These are phyloP conservation scores for Hirundichthys speculiger DNA, from an alignment of 2,113 vertebrate genomes.

Conservation along the genomic window DNA sequence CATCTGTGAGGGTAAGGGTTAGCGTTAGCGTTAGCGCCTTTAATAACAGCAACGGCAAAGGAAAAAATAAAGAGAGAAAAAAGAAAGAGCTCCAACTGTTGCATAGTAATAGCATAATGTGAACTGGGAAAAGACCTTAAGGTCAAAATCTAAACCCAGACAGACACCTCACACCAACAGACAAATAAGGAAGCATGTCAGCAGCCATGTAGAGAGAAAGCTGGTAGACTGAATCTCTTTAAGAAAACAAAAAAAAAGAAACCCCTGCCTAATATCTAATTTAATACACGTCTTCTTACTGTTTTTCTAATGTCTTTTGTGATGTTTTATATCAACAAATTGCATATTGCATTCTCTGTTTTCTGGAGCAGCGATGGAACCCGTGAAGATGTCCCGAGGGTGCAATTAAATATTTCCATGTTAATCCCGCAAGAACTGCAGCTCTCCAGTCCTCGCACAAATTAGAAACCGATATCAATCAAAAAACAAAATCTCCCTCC, in stretches of 20 bases:
- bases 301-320: conserved; percentile 4
- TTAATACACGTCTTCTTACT: not conserved
- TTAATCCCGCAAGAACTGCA: conserved; percentile 3
- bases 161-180: not conserved
- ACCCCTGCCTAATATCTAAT: not conserved
- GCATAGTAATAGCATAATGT: too few species aligned
- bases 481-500: not conserved
- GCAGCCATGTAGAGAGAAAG: not conserved
- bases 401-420: conserved; percentile 20
- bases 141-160: conserved; percentile 11
- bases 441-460: conserved; percentile 5
- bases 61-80: conserved; percentile 14
- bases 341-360: conserved; percentile 8
- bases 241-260: conserved; percentile 2
- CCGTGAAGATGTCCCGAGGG: not conserved
- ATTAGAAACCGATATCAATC: conserved; percentile 13
- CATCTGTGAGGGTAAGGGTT: conserved; percentile 17
- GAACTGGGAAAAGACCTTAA: conserved; percentile 15
- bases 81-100: not conserved
- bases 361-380: conserved; percentile 10
- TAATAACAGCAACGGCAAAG: conserved; percentile 14
- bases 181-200: not conserved
- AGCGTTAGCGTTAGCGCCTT: too few species aligned
- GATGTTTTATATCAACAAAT: conserved; percentile 14
- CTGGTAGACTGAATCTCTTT: not conserved